Conservation (phyloP, 2,888 invertebrate species). For the Empis livida region DNA sequence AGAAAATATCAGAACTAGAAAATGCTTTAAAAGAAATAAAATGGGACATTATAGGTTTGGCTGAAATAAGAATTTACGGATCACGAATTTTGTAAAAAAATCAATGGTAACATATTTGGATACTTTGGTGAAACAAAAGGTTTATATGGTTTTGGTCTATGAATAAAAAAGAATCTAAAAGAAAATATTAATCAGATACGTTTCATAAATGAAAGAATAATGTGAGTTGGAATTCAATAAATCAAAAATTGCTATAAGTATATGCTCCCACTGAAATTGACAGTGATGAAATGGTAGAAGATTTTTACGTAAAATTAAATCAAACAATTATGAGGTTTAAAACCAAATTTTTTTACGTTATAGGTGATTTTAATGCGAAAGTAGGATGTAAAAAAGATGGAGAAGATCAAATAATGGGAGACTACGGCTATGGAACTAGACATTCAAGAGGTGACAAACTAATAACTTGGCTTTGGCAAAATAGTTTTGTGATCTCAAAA, state of each 20-base stretch:
- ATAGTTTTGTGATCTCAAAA: slow-evolving; percentile 1
- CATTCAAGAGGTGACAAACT: slow-evolving; percentile 1
- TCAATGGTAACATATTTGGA: neutral
- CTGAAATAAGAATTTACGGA: neutral
- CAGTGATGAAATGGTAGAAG: neutral
- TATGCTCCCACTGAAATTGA: neutral
- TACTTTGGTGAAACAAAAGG: neutral
- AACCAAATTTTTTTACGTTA: neutral
- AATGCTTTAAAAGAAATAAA: neutral
- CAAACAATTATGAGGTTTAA: neutral
- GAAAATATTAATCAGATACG: neutral
- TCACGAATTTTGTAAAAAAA: neutral
- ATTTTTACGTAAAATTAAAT: neutral
- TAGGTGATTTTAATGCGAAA: neutral
- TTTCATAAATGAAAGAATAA: neutral
- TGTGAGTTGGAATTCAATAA: neutral
- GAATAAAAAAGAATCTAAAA: neutral
- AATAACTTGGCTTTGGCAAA: slow-evolving; percentile 2
- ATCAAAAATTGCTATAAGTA: neutral
- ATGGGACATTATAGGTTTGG: neutral
- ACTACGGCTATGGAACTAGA: slow-evolving; percentile 2
- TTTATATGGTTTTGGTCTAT: neutral
- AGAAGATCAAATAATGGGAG: neutral
- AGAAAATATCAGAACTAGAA: neutral
- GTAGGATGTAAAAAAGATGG: neutral